Evolutionary conservation across 35 echinoderm and acorn worm genomes (phyloP).

Genomic region (Strongylocentrotus purpuratus): DNA sequence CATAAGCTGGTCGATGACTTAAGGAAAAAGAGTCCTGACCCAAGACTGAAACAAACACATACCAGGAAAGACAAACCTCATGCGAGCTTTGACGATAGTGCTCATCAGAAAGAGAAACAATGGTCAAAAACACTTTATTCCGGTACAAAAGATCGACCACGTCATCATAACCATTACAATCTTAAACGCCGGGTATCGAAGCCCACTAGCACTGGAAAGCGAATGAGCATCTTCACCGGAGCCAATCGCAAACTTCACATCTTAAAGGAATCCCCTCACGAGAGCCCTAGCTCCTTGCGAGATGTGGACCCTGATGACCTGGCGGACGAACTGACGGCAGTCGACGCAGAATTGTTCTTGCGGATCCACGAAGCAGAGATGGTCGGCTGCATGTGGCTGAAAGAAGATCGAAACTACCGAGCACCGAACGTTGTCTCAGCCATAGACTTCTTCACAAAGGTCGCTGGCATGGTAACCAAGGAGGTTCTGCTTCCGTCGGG

Average conservation of each 20-base stretch:
- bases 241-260: not conserved
- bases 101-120: not conserved
- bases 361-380: slow-evolving; percentile 85
- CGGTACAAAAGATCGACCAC: not conserved
- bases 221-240: slow-evolving; percentile 15
- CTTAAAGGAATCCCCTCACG: not conserved
- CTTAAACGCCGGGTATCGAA: not conserved
- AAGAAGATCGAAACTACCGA: slow-evolving; percentile 63
- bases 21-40: not conserved
- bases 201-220: not conserved
- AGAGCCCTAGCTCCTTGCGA: not conserved
- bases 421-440: slow-evolving; percentile 60
- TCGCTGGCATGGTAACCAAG: slow-evolving; percentile 65
- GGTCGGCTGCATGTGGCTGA: slow-evolving; percentile 81
- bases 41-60: not conserved
- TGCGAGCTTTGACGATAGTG: not conserved
- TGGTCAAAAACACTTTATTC: not conserved
- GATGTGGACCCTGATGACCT: slow-evolving; percentile 70
- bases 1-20: slow-evolving; percentile 49
- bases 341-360: slow-evolving; percentile 77
- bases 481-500: slow-evolving; percentile 56
- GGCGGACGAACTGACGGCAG: slow-evolving; percentile 73
- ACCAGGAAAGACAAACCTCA: not conserved
- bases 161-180: not conserved
- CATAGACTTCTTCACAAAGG: slow-evolving; percentile 74